Conservation (phyloP, 2,888 invertebrate species). For the Perithous albicinctus region DNA sequence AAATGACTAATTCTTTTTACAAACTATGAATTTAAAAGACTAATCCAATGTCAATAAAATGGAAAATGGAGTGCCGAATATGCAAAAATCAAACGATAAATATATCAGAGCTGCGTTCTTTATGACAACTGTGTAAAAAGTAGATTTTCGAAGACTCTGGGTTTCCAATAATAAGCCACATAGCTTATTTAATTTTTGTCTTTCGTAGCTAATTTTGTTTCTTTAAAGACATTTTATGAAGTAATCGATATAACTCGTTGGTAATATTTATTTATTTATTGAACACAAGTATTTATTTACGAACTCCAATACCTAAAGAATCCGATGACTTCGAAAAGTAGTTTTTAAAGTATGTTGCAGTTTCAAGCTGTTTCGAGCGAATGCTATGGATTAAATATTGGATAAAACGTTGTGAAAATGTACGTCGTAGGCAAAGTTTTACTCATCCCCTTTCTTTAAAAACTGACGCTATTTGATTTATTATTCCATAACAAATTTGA, state of each 20-base stretch:
- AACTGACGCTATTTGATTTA: too few relatives aligned
- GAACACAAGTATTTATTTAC: neutral
- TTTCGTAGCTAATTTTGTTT: neutral
- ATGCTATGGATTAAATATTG: too few relatives aligned
- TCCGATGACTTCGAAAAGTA: neutral
- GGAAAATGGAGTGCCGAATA: neutral
- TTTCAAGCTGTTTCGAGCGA: too few relatives aligned
- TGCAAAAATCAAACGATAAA: slow-evolving; percentile 1
- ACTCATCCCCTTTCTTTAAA: too few relatives aligned
- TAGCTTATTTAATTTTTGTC: neutral
- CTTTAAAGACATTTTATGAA: neutral
- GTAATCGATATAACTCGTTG: neutral
- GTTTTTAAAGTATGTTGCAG: neutral
- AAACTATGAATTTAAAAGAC: neutral
- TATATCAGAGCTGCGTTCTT: neutral
- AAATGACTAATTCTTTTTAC: neutral
- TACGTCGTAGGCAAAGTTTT: too few relatives aligned
- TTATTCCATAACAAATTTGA: too few relatives aligned
- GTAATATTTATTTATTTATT: neutral
- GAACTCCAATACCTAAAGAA: neutral
- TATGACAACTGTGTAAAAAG: neutral
- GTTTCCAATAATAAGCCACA: neutral
- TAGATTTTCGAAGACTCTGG: neutral
- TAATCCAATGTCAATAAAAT: neutral
- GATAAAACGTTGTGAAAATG: too few relatives aligned